Conservation (phyloP, 2,113 vertebrate species). For the Oryzias curvinotus region DNA sequence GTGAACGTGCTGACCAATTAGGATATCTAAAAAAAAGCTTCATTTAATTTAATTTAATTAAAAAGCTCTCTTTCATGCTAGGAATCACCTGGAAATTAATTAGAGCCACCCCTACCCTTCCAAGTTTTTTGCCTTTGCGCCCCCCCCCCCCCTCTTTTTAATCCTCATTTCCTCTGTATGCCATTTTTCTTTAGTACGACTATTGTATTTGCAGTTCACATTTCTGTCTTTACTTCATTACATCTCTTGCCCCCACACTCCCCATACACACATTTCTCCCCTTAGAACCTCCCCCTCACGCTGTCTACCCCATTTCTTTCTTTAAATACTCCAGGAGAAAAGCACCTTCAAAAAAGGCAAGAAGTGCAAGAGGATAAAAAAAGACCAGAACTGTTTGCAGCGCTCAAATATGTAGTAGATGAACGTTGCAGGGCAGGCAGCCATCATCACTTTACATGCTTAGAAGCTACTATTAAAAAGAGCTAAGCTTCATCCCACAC, state of each 20-base stretch:
- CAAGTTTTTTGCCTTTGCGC: too few species aligned
- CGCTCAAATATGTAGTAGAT: constrained; percentile 14
- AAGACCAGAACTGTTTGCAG: constrained; percentile 10
- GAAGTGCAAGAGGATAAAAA: background rate
- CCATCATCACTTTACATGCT: constrained; percentile 32
- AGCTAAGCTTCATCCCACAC: constrained; percentile 47
- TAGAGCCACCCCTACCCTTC: background rate
- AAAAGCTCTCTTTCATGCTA: constrained; percentile 5
- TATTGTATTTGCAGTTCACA: constrained; percentile 6
- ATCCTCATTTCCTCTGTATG: constrained; percentile 3
- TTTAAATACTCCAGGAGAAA: constrained; percentile 55
- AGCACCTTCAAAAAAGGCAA: constrained; percentile 2
- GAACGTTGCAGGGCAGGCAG: constrained; percentile 52
- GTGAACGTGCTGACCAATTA: background rate
- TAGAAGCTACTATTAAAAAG: constrained; percentile 49
- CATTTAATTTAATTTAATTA: too few species aligned
- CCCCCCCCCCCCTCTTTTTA: background rate
- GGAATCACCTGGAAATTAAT: constrained; percentile 16
- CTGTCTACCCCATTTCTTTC: constrained; percentile 24
- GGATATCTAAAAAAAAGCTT: too few species aligned
- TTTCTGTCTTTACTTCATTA: constrained; percentile 21
- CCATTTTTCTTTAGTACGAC: constrained; percentile 26
- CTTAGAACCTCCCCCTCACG: constrained; percentile 12
- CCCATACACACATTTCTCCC: constrained; percentile 12
- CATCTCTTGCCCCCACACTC: constrained; percentile 25